Conservation (phyloP, 2,888 invertebrate genomes). For the Protonemura montana region DNA sequence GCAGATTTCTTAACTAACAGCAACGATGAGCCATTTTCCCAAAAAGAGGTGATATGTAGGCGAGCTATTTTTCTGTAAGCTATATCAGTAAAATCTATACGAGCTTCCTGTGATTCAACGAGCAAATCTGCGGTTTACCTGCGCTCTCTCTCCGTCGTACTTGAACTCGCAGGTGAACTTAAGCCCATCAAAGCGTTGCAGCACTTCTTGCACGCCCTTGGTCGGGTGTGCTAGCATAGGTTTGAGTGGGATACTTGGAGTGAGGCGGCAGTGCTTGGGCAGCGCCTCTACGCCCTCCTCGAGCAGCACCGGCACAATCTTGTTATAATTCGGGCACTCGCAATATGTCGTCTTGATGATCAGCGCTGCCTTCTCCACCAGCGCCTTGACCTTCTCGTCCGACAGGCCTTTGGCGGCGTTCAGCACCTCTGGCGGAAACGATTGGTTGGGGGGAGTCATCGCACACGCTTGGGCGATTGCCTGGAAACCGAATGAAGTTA, state of each 20-base stretch:
- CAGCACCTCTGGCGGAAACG: conserved; percentile 68
- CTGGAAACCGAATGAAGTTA: conserved; percentile 60
- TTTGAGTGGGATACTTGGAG: conserved; percentile 92
- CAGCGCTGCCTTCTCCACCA: conserved; percentile 76
- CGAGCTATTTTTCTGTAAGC: too few relatives aligned
- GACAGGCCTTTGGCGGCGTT: conserved; percentile 70
- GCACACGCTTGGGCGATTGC: conserved; percentile 88
- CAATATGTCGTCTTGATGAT: conserved; percentile 93
- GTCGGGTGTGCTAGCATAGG: conserved; percentile 99
- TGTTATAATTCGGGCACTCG: conserved; percentile 94
- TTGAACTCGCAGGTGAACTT: conserved; percentile 98
- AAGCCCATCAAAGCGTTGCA: conserved; percentile 83
- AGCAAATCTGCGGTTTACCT: conserved; percentile 62
- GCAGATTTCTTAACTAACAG: too few relatives aligned
- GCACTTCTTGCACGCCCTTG: conserved; percentile 88
- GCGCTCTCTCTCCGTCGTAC: conserved; percentile 98
- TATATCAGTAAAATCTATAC: too few relatives aligned
- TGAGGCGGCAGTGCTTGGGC: conserved; percentile 81
- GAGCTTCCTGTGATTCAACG: conserved; percentile 73
- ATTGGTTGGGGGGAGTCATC: conserved; percentile 78
- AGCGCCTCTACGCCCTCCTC: conserved; percentile 77
- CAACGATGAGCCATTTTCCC: too few relatives aligned
- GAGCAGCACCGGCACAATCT: conserved; percentile 80
- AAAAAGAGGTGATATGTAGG: too few relatives aligned
- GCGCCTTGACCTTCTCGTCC: conserved; percentile 75